Base-by-base conservation (phyloP, 2,797 vertebrate species). In the Ispidina lecontei region DNA sequence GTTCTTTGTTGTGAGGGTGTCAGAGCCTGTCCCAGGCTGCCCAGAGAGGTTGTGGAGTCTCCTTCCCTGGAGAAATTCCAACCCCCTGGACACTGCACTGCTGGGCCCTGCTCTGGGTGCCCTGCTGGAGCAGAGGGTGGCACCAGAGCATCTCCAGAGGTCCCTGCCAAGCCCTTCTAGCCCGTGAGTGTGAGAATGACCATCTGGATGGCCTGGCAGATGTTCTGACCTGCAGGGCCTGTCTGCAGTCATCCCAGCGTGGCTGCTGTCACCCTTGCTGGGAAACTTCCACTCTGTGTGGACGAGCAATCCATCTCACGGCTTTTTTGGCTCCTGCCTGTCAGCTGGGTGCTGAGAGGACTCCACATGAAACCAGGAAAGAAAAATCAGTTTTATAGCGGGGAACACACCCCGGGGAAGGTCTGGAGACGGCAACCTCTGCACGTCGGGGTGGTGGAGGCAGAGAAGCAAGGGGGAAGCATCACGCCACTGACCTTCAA, bases 341-440 rank as follows among this genome's bases (percentile, higher is more conserved):
- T 62, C 59, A 60, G 25, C 6, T 43, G 69, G 33, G 35, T 58
- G n/a, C 19, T 41, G 49, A 14, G 19, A 71, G 51, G n/a, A 44
- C 17, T 21, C 19, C 25, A 10, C 28, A 1, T 9, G 58, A 51
- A 83, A 46, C 17, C 23, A 12, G 59, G 46, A 64, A 41, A 20
- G n/a, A 35, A 60, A 33, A 49, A 10, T 25, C 54, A 46, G 11
- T 17, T 78, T 37, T 44, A 3, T 3, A 14, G 26, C 1, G 22
- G 26, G 41, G 56, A 26, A 23, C 37, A 13, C 4, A 14, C 11
- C 25, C 1, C 0, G 7, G 75, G 47, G 44, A 23, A 55, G 5
- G 4, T 8, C 41, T 73, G 31, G 2, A 2, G 28, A 0, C 5
- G n/a, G 21, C 35, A 47, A 16, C 9, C 23, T 28, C 3, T 22